These are phyloP conservation scores for Ptycholaimellus sp. DNA, from an alignment of 2,888 invertebrate genomes.

Conservation along the genomic window DNA sequence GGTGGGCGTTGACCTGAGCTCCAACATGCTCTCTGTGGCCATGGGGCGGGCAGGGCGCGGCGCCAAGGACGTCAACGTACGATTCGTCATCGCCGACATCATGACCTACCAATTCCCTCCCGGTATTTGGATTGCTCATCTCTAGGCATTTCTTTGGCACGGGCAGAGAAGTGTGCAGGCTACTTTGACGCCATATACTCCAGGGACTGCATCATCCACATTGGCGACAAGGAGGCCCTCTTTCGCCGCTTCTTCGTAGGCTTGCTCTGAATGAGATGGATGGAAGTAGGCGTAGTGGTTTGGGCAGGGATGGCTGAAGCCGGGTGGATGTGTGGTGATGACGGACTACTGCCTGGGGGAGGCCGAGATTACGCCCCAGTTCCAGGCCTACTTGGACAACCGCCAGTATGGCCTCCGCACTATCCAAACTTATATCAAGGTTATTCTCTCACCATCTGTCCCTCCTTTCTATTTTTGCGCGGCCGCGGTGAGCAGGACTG, in stretches of 20 bases:
- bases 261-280: neutral
- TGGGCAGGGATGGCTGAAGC: slow-evolving; percentile 32
- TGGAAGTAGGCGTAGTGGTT: slow-evolving; percentile 4
- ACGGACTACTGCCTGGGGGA: slow-evolving; percentile 35
- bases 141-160: no score
- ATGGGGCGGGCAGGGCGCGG: slow-evolving; percentile 25
- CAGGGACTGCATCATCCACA: slow-evolving; percentile 32
- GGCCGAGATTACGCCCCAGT: slow-evolving; percentile 31
- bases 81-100: no score
- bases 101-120: no score
- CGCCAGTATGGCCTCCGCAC: no score
- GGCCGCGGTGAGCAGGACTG: no score
- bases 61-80: slow-evolving; percentile 22
- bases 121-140: no score
- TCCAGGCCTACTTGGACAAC: no score
- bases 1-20: slow-evolving; percentile 32
- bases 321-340: slow-evolving; percentile 34
- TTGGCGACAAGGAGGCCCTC: slow-evolving; percentile 29
- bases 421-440: no score
- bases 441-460: no score
- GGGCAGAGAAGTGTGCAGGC: slow-evolving; percentile 25
- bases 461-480: no score
- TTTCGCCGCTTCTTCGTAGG: slow-evolving; percentile 28
- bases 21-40: slow-evolving; percentile 33
- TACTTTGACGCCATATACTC: slow-evolving; percentile 33